phyloP scores from a whole-genome alignment of 2,888 invertebrate species.

The Sphecodes monilicornis region DNA sequence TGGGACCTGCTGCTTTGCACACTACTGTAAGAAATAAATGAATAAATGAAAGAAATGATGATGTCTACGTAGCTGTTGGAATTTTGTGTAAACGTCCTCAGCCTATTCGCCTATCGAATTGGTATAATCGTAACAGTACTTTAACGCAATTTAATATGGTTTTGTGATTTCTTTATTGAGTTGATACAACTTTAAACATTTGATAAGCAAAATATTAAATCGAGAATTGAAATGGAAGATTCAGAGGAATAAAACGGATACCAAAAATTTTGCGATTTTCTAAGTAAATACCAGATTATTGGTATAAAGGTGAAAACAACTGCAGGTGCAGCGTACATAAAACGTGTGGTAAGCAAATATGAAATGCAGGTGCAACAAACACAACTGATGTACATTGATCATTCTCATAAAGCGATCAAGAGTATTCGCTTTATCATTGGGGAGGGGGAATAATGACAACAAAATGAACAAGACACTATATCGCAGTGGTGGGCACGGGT shows the following conservation, averaged over 20 bases:
- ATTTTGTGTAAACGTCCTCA: neutral
- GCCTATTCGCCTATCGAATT: neutral
- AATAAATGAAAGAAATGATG: neutral
- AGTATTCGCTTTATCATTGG: neutral
- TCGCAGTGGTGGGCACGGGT: no score
- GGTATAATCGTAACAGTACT: no score
- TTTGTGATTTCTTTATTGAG: neutral
- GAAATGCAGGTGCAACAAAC: neutral
- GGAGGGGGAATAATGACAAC: neutral
- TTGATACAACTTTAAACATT: neutral
- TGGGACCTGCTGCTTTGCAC: conserved; percentile 53
- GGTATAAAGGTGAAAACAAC: neutral
- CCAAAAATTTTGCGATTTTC: neutral
- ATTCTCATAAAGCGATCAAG: no score
- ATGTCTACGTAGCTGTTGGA: neutral
- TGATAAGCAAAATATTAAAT: neutral
- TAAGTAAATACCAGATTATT: neutral
- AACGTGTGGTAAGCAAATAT: neutral
- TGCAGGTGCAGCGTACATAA: neutral
- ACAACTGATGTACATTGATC: no score
- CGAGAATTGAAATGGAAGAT: neutral
- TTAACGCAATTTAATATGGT: neutral
- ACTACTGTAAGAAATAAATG: conserved; percentile 21
- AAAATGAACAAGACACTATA: neutral
- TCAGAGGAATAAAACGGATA: neutral